These are phyloP conservation scores for Acleris holmiana DNA, from an alignment of 2,888 invertebrate species.

Conservation along the genomic window DNA sequence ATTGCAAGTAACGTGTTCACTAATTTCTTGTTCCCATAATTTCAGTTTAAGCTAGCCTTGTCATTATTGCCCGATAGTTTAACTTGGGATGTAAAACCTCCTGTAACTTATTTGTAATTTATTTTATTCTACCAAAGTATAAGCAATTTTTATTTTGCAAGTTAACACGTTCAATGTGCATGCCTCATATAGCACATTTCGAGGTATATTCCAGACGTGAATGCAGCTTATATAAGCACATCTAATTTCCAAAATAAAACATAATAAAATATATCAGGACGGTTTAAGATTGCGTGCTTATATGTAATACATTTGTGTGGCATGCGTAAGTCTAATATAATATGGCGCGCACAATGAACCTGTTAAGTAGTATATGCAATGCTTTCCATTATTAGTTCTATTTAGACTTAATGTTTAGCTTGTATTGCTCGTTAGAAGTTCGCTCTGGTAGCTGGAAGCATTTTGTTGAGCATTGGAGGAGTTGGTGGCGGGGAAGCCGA, in stretches of 20 bases:
- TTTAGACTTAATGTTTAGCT: conserved; percentile 59
- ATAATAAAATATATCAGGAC: too few relatives aligned
- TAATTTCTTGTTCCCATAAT: neutral
- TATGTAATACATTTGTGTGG: too few relatives aligned
- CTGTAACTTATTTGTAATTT: too few relatives aligned
- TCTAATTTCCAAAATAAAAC: too few relatives aligned
- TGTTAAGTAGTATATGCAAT: conserved; percentile 60
- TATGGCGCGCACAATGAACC: conserved; percentile 59
- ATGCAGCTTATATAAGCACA: too few relatives aligned
- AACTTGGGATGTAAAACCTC: neutral
- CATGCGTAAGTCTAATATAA: conserved; percentile 40
- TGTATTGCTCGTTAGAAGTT: conserved; percentile 65
- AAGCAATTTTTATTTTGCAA: too few relatives aligned
- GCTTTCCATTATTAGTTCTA: conserved; percentile 66
- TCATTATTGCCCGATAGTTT: neutral
- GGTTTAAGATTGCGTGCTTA: too few relatives aligned
- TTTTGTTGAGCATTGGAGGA: conserved; percentile 75
- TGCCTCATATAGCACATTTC: neutral
- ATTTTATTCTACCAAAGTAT: too few relatives aligned
- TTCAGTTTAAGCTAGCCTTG: neutral
- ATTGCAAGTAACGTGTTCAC: neutral
- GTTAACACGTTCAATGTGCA: neutral
- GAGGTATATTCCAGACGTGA: conserved; percentile 16
- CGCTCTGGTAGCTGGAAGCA: conserved; percentile 53
- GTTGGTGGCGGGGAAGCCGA: conserved; percentile 62